Evolutionary conservation across 2,888 invertebrate species (phyloP), one percentile per base, ranked within the genome.

Genomic region (Hirtodrosophila cameraria): DNA sequence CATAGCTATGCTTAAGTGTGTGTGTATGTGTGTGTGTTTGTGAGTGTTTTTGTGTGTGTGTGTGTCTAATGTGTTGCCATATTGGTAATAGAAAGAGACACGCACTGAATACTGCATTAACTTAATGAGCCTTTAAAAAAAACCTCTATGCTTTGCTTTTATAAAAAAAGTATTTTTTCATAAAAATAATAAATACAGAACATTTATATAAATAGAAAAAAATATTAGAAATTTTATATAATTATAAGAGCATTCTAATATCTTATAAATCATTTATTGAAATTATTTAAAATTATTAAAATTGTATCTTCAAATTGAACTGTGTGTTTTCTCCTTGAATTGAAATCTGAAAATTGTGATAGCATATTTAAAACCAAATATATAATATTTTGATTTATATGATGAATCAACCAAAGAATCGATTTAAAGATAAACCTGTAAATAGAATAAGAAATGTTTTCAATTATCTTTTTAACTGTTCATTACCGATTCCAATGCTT

Each of bases 371-470:
- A n/a, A n/a, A n/a, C n/a, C n/a, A 18, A 18, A 18, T 4, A 18
- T 18, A 18, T 4, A 18, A 18, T 18, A 1, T 4, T 23, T 23
- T 23, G 6, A 23, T 38, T 30, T 23, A 2, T n/a, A 11, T 33
- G 7, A 33, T 8, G n/a, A 18, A 18, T 1, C 1, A n/a, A 4
- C 16, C 9, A 11, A 7, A 0, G 23, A 11, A 7, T 23, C 38
- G 13, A 7, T 27, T 60, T 31, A 79, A 2, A 79, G 49, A 55
- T 79, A 79, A 5, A 79, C 79, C 79, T 79, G 50, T 1, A 64
- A 61, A 30, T 5, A 15, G 0, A 3, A 12, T 6, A n/a, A 27
- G 12, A 6, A n/a, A 9, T 7, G 3, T 3, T 1, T n/a, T 3
- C 1, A 8, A n/a, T 4, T 5, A 0, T 0, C 0, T 4, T 8